Conservation (phyloP, 30 jellyfish, hydroid and myxozoan genomes). For the Pelagia noctiluca region DNA sequence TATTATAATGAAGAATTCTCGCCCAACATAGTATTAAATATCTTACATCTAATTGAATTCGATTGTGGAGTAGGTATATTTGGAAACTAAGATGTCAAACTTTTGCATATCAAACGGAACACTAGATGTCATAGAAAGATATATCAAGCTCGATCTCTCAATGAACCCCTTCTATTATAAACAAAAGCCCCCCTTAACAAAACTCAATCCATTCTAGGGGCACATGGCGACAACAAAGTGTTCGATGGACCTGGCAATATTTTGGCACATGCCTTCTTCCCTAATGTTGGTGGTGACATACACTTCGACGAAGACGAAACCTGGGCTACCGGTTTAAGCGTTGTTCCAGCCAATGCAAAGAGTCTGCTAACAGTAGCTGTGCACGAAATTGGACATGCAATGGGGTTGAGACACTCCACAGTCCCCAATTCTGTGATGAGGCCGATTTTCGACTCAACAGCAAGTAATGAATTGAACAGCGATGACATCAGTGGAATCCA, state of each 20-base stretch:
- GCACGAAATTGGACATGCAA: constrained; percentile 87
- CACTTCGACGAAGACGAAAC: constrained; percentile 94
- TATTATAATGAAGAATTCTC: too few relatives aligned
- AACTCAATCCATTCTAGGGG: too few relatives aligned
- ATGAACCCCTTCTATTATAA: too few relatives aligned
- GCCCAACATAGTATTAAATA: too few relatives aligned
- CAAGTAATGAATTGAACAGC: constrained; percentile 27
- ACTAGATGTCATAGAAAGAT: too few relatives aligned
- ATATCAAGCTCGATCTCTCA: too few relatives aligned
- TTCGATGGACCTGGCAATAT: constrained; percentile 90
- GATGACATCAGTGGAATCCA: constrained; percentile 84
- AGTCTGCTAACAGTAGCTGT: constrained; percentile 74
- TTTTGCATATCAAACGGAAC: too few relatives aligned
- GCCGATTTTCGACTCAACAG: constrained; percentile 42
- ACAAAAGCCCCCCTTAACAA: too few relatives aligned
- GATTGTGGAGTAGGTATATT: too few relatives aligned
- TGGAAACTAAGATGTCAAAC: too few relatives aligned
- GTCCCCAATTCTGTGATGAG: constrained; percentile 57
- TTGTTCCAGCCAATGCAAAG: constrained; percentile 41
- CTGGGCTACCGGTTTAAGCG: constrained; percentile 67
- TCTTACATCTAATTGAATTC: too few relatives aligned
- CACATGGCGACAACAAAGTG: constrained; percentile 87
- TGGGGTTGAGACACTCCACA: constrained; percentile 76
- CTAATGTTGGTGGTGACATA: constrained; percentile 78
- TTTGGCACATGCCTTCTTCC: constrained; percentile 93